These are phyloP conservation scores for Poeciliopsis turrubarensis DNA, from an alignment of 2,113 vertebrate species.

Conservation along the genomic window DNA sequence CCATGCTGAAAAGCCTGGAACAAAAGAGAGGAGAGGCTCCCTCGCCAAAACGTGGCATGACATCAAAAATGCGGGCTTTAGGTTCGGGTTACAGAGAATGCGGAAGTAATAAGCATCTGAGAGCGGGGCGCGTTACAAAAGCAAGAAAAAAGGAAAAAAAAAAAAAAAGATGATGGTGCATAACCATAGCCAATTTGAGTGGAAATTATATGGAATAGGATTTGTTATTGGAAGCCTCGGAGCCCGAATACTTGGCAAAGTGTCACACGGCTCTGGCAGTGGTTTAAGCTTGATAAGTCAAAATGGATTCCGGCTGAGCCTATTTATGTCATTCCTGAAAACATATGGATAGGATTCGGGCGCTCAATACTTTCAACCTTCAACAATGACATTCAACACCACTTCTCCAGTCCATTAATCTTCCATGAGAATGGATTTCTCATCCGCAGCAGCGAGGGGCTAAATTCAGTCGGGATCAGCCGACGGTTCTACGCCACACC, in stretches of 20 bases:
- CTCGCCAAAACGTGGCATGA: constrained; percentile 54
- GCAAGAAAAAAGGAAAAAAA: constrained; percentile 22
- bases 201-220: constrained; percentile 76
- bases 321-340: constrained; percentile 82
- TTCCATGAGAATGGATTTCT: constrained; percentile 78
- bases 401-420: constrained; percentile 77
- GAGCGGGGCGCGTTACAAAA: constrained; percentile 41
- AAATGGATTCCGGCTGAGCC: constrained; percentile 79
- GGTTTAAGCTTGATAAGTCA: constrained; percentile 77
- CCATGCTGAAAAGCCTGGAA: constrained; percentile 71
- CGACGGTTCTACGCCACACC: constrained; percentile 59
- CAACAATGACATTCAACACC: constrained; percentile 80
- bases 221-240: constrained; percentile 76
- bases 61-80: constrained; percentile 66
- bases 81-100: constrained; percentile 61
- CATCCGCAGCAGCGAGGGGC: constrained; percentile 64
- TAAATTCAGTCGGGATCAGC: constrained; percentile 64
- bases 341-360: constrained; percentile 78
- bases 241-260: constrained; percentile 75
- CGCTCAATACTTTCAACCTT: constrained; percentile 79
- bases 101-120: constrained; percentile 59
- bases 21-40: constrained; percentile 73
- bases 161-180: constrained; percentile 52
- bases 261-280: constrained; percentile 66
- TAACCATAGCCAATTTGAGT: constrained; percentile 72